phyloP scores from a whole-genome alignment of 1,140 invertebrate species.

The Drosophila azteca region DNA sequence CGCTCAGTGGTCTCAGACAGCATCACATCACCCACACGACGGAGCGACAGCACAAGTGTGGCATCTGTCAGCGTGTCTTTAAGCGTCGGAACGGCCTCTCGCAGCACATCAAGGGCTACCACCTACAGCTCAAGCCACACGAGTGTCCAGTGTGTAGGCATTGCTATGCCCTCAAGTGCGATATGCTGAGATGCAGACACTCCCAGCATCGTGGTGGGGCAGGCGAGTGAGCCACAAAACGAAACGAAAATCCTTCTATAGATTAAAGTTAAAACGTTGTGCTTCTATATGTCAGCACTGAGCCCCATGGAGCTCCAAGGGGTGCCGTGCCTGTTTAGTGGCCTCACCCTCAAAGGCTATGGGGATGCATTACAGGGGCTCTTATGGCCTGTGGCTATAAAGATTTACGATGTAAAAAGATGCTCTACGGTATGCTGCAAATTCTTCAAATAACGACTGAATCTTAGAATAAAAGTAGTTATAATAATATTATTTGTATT shows the following conservation, averaged over 20 bases:
- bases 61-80: conserved; percentile 69
- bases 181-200: conserved; percentile 80
- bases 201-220: conserved; percentile 48
- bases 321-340: conserved; percentile 8
- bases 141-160: conserved; percentile 75
- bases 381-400: not conserved
- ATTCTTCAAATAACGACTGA: too few relatives aligned
- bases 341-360: conserved; percentile 1
- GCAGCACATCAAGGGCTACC: conserved; percentile 78
- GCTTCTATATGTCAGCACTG: not conserved
- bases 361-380: not conserved
- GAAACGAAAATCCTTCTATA: not conserved
- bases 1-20: conserved; percentile 67
- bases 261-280: too few relatives aligned
- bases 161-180: conserved; percentile 78
- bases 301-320: conserved; percentile 6
- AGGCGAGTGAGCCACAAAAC: not conserved
- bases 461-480: not conserved
- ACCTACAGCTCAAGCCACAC: conserved; percentile 76
- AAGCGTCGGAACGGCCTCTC: conserved; percentile 76
- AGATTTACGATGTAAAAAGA: conserved; percentile 3
- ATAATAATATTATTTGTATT: conserved; percentile 43
- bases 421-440: too few relatives aligned
- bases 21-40: conserved; percentile 76
- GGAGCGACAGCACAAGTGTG: conserved; percentile 70